Percentiles rank a stretch among this genome's conserved stretches.
These are phyloP conservation scores for Ornithorhynchus anatinus DNA, from an alignment of 2,113 vertebrate species.

Conservation along the genomic window DNA sequence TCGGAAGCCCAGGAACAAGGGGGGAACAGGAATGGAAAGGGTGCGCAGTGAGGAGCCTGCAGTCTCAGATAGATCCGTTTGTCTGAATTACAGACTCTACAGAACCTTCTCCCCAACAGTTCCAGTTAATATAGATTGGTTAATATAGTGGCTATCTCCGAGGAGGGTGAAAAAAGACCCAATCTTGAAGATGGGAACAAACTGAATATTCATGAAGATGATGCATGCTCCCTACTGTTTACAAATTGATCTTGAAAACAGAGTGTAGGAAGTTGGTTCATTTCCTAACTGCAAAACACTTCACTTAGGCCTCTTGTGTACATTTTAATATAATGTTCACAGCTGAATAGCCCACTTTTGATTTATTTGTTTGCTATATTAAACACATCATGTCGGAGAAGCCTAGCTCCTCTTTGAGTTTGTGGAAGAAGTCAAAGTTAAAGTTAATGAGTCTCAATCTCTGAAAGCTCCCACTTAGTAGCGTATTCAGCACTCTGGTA, in stretches of 20 bases:
- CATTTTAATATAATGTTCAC: not conserved
- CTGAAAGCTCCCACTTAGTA: too few species aligned
- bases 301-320: not conserved
- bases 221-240: not conserved
- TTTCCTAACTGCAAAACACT: not conserved
- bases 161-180: not conserved
- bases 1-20: not conserved
- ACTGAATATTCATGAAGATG: not conserved
- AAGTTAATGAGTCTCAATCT: too few species aligned
- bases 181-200: not conserved
- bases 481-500: too few species aligned
- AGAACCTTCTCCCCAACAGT: not conserved
- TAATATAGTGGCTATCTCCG: not conserved
- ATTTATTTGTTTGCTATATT: not conserved
- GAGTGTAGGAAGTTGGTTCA: not conserved
- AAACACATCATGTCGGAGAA: not conserved
- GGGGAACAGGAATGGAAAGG: not conserved
- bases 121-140: not conserved
- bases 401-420: not conserved
- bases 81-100: not conserved
- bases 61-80: not conserved
- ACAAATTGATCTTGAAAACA: constrained; percentile 10
- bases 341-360: not conserved
- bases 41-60: rapidly evolving
- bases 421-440: too few species aligned